Evolutionary conservation across 2,797 vertebrate genomes (phyloP), one percentile per base, ranked within the genome.

Genomic region (Channa striata): DNA sequence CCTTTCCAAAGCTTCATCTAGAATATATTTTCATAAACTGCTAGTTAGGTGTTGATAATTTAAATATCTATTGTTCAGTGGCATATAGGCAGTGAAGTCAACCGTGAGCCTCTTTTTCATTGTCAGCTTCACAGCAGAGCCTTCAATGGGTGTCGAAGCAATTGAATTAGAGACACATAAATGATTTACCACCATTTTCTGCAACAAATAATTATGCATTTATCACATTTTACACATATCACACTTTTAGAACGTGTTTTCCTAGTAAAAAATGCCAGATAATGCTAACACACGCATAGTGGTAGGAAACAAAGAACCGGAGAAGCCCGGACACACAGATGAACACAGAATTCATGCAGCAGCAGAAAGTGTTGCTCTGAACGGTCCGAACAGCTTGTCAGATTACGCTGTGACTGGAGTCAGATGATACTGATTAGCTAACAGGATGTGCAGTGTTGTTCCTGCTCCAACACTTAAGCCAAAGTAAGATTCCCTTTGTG

Each of bases 151-250:
- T 68, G 56, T 83, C 68, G 72, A 75, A 84, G 54, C 47, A 34
- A 19, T 73, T 33, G 50, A 62, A 52, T 68, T 74, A 59, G 10
- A 69, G 42, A 49, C 58, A 57, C 20, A 25, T 74, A 51, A 83
- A 88, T 76, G 62, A 82, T 85, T 85, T 54, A 70, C 46, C 14
- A 50, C 21, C n/a, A 33, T 50, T 70, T 68, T 40, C 66, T 61
- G 8, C 11, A 42, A 72, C 44, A 88, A 80, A 78, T 71, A 58
- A 86, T 83, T 82, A 75, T 73, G 66, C 76, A 39, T 82, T 77
- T 74, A 80, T 78, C 64, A 70, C 23, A 61, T 77, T 71, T 59
- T n/a, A n/a, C n/a, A n/a, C n/a, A n/a, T n/a, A n/a, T n/a, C n/a
- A n/a, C n/a, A n/a, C n/a, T 59, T 70, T 74, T 53, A n/a, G 36